Base-by-base conservation (phyloP, 2,888 invertebrate species). In the Heliconius cydno region DNA sequence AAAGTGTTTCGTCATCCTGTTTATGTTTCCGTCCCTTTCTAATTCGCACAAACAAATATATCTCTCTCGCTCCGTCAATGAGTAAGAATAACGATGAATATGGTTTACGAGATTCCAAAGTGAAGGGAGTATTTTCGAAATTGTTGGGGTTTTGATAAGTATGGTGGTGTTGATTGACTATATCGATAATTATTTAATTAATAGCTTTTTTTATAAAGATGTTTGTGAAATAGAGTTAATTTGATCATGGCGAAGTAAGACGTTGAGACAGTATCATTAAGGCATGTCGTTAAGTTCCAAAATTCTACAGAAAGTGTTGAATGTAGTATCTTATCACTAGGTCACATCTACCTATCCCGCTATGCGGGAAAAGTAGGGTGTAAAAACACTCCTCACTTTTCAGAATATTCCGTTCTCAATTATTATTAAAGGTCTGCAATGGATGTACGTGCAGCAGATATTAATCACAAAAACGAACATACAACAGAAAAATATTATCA, bases 1-100 rank as follows among this genome's bases (percentile, higher is more conserved):
- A 93, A 92, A 92, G 90, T 90, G 92, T 92, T 46, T 90, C 92
- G 92, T 94, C 94, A 94, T 93, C 92, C 92, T 93, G 93, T 92
- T 93, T 90, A 12, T 90, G 89, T 88, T 86, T 82, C 82, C 83
- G 83, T 92, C 92, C 84, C 89, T 73, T 83, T 91, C 87, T 79
- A 78, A 76, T 87, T 25, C 30, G 65, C 12, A 38, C 19, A 57
- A 57, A 77, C 84, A 85, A 87, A 30, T 28, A 66, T 75, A 82
- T 83, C 81, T 81, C 83, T 92, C 90, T 85, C 89, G 52, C 82
- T 89, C 86, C 7, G 38, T 70, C 82, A 82, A 82, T 81, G 79
- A 84, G 81, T 82, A 81, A 84, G 86, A 87, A 86, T 88, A 86
- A 87, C 86, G 86, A 88, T 87, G 90, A 91, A 91, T 91, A 91